Evolutionary conservation across 2,113 vertebrate genomes (phyloP).

Genomic region (Phoenicopterus ruber): DNA sequence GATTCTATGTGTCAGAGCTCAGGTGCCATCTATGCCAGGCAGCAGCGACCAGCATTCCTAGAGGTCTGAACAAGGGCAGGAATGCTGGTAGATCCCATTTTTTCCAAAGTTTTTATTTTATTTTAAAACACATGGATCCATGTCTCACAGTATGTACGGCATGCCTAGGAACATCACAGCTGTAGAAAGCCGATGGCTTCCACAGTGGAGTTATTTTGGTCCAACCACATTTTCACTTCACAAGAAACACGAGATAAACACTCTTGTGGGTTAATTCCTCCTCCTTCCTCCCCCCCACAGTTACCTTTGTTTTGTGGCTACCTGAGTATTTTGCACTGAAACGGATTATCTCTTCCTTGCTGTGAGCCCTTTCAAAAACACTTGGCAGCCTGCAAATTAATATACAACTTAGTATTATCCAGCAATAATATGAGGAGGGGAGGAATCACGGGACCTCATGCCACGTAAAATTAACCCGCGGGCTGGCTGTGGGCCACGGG

Average conservation of each 20-base stretch:
- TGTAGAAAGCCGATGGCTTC: background rate
- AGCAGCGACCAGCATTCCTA: background rate
- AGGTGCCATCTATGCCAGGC: background rate
- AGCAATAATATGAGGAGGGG: background rate
- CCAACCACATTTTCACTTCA: background rate
- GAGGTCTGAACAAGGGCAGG: background rate
- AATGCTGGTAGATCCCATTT: background rate
- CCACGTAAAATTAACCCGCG: background rate
- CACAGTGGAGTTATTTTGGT: background rate
- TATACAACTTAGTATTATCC: background rate
- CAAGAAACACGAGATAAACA: background rate
- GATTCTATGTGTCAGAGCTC: background rate
- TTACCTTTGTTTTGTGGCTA: background rate
- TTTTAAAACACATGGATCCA: background rate
- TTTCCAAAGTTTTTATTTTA: background rate
- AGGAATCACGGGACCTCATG: background rate
- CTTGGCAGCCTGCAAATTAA: background rate
- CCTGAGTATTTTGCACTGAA: background rate
- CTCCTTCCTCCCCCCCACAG: background rate
- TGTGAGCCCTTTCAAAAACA: background rate
- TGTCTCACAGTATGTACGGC: background rate
- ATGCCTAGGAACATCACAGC: background rate
- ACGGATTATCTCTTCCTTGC: background rate
- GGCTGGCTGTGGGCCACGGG: background rate
- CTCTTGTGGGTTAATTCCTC: background rate